These are phyloP conservation scores for Masnerella sp. DNA, from an alignment of 2,888 invertebrate genomes.

Conservation along the genomic window DNA sequence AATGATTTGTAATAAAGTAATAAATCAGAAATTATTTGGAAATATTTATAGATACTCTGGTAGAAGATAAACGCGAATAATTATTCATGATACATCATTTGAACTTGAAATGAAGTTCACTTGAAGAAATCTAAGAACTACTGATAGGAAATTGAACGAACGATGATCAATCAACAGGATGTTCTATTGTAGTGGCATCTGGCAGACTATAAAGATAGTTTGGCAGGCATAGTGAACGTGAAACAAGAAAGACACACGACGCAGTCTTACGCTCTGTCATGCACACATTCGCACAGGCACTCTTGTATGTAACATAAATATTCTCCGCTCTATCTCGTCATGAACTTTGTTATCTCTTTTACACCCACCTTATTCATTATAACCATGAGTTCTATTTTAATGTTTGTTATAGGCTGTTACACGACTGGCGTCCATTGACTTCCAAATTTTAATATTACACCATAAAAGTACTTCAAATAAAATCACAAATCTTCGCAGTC, in stretches of 20 bases:
- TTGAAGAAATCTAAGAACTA: neutral
- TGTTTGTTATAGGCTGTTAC: constrained; percentile 50
- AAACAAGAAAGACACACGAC: constrained; percentile 63
- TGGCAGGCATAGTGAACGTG: constrained; percentile 73
- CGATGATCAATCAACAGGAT: constrained; percentile 33
- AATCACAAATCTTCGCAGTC: no score
- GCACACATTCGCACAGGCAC: constrained; percentile 64
- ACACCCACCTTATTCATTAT: constrained; percentile 45
- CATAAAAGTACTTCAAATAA: no score
- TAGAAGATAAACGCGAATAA: no score
- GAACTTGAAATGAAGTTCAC: no score
- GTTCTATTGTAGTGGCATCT: constrained; percentile 69
- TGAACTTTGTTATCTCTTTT: constrained; percentile 41
- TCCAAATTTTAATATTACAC: no score
- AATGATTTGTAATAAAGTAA: no score
- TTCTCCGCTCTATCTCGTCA: constrained; percentile 44
- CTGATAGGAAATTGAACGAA: constrained; percentile 39
- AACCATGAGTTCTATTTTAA: constrained; percentile 48
- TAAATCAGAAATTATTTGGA: no score
- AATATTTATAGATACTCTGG: no score
- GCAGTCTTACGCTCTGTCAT: constrained; percentile 64
- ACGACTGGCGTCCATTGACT: constrained; percentile 46
- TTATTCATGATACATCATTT: no score
- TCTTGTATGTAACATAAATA: constrained; percentile 62
- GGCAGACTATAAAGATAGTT: constrained; percentile 74